Conservation (phyloP, 2,113 vertebrate species). For the Lipophrys pholis region DNA sequence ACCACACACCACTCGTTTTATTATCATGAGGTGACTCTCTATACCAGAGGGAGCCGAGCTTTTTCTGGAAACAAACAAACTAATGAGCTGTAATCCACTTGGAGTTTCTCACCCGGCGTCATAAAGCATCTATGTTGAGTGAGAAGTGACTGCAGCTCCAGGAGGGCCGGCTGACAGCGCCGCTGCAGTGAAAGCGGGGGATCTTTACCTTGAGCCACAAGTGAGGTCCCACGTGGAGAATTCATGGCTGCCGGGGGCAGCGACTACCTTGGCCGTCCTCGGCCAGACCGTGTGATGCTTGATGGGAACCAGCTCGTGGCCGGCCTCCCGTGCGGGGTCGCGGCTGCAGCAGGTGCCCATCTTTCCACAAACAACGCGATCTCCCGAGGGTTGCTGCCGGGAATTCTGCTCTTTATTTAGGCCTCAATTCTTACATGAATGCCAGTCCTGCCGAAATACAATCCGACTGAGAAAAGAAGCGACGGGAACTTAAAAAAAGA, state of each 20-base stretch:
- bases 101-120: not conserved
- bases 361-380: not conserved
- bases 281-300: constrained; percentile 51
- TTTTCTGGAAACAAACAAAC: constrained; percentile 17
- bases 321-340: constrained; percentile 18
- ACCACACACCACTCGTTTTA: constrained; percentile 24
- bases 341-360: constrained; percentile 66
- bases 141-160: no score
- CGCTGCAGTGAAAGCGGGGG: no score
- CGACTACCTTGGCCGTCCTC: constrained; percentile 16
- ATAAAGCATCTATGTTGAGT: no score
- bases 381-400: not conserved
- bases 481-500: no score
- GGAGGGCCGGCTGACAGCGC: no score
- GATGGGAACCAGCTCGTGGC: constrained; percentile 59
- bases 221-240: constrained; percentile 68
- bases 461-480: no score
- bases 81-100: constrained; percentile 20
- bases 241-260: constrained; percentile 34
- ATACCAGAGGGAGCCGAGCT: constrained; percentile 14
- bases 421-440: not conserved
- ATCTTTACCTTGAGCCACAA: constrained; percentile 57
- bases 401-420: not conserved
- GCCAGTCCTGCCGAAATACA: not conserved
- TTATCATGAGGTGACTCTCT: not conserved